phyloP scores from a whole-genome alignment of 92 coral and sea anemone genomes.

The Siderastrea siderea region DNA sequence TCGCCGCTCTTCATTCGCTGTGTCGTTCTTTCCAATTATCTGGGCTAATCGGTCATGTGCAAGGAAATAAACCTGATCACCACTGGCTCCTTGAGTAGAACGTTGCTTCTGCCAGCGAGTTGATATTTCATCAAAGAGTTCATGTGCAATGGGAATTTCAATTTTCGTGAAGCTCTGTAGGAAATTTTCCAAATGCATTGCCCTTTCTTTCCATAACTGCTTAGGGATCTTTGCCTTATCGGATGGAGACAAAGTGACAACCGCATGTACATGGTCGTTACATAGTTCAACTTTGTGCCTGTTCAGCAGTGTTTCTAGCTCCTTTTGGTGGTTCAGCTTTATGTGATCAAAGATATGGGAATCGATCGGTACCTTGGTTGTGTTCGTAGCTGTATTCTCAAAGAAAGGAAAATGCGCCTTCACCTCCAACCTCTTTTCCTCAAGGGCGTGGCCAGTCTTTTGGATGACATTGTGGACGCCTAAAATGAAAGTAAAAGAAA shows the following conservation, averaged over 20 bases:
- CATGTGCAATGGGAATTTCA: constrained; percentile 1
- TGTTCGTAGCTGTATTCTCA: not conserved
- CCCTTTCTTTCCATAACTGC: constrained; percentile 9
- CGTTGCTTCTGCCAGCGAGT: not conserved
- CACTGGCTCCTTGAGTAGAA: not conserved
- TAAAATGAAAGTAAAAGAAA: not conserved
- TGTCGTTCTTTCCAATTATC: constrained; percentile 10
- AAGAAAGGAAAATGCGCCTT: not conserved
- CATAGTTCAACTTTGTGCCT: not conserved
- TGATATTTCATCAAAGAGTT: constrained; percentile 11
- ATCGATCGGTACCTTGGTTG: not conserved
- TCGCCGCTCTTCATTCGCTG: not conserved
- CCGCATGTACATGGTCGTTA: not conserved
- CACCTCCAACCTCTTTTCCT: not conserved
- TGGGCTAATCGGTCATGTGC: not conserved
- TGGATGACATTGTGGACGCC: constrained; percentile 17
- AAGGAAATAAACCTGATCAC: not conserved
- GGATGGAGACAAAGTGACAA: not conserved
- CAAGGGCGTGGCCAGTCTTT: not conserved
- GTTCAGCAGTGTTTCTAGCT: not conserved
- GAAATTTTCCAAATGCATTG: not conserved
- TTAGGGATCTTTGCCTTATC: not conserved
- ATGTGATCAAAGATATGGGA: constrained; percentile 10
- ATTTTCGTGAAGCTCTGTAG: constrained; percentile 1
- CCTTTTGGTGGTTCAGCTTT: not conserved